Percentiles rank a stretch among this genome's conserved stretches.
Evolutionary conservation across 2,113 vertebrate species (phyloP).

Genomic region (Mellivora capensis): DNA sequence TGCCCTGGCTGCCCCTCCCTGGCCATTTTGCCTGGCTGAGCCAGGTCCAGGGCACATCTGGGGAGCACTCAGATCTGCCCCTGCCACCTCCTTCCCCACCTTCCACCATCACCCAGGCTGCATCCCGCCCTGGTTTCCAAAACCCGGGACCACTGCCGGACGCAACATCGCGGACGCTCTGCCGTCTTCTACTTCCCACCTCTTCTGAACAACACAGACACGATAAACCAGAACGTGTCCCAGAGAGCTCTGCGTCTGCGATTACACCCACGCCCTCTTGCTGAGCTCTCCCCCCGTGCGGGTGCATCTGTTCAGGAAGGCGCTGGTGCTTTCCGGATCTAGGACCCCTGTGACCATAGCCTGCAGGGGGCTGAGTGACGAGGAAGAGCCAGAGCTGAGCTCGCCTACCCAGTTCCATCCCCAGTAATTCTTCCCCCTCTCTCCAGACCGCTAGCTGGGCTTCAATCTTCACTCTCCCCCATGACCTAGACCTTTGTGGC

Average conservation of each 20-base stretch:
- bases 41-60: rapidly evolving
- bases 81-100: neutral
- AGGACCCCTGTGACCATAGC: rapidly evolving
- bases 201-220: neutral
- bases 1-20: neutral
- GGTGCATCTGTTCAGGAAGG: too few species aligned
- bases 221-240: neutral
- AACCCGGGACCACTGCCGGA: neutral
- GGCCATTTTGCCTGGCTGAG: rapidly evolving
- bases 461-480: neutral
- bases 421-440: neutral
- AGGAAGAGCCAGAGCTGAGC: neutral
- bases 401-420: neutral
- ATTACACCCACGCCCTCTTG: too few species aligned
- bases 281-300: too few species aligned
- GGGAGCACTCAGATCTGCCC: neutral
- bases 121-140: neutral
- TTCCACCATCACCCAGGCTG: too few species aligned
- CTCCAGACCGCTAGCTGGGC: neutral
- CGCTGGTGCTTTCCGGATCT: rapidly evolving
- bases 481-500: neutral
- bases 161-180: neutral
- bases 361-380: neutral
- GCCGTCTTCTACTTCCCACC: neutral
- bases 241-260: too few species aligned